Percentiles rank a stretch among this genome's conserved stretches.
Evolutionary conservation across 2,113 vertebrate species (phyloP).

Genomic region (Lonchura striata): DNA sequence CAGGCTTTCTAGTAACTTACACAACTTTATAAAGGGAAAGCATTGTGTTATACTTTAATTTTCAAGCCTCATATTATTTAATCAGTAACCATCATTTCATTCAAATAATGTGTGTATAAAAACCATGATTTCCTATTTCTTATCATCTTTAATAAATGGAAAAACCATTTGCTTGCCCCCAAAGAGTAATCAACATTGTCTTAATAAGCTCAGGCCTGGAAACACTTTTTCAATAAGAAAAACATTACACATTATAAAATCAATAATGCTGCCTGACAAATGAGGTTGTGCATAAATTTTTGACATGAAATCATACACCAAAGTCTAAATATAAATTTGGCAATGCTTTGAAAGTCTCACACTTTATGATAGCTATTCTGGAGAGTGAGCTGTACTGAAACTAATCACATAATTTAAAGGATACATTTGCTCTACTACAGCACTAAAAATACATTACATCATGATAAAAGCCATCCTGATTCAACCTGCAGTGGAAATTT

Average conservation of each 20-base stretch:
- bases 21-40: not conserved
- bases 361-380: slow-evolving; percentile 47
- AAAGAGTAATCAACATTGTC: slow-evolving; percentile 66
- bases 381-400: slow-evolving; percentile 46
- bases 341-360: slow-evolving; percentile 49
- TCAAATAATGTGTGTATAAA: slow-evolving; percentile 38
- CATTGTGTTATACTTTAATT: slow-evolving; percentile 40
- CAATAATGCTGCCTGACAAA: slow-evolving; percentile 69
- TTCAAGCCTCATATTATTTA: slow-evolving; percentile 56
- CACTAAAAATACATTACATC: slow-evolving; percentile 53
- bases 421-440: slow-evolving; percentile 29
- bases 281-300: slow-evolving; percentile 58
- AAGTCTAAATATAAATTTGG: slow-evolving; percentile 65
- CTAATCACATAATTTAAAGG: slow-evolving; percentile 63
- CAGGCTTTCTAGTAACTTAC: not conserved
- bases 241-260: slow-evolving; percentile 67
- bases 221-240: slow-evolving; percentile 66
- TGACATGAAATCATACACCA: slow-evolving; percentile 51
- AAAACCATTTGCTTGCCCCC: slow-evolving; percentile 41
- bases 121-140: slow-evolving; percentile 31
- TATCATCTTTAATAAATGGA: slow-evolving; percentile 62
- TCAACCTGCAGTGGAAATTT: slow-evolving; percentile 41
- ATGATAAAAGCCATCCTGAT: slow-evolving; percentile 46
- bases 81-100: slow-evolving; percentile 54
- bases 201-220: slow-evolving; percentile 65